phyloP scores from a whole-genome alignment of 2,113 vertebrate species.

The Callospermophilus lateralis region DNA sequence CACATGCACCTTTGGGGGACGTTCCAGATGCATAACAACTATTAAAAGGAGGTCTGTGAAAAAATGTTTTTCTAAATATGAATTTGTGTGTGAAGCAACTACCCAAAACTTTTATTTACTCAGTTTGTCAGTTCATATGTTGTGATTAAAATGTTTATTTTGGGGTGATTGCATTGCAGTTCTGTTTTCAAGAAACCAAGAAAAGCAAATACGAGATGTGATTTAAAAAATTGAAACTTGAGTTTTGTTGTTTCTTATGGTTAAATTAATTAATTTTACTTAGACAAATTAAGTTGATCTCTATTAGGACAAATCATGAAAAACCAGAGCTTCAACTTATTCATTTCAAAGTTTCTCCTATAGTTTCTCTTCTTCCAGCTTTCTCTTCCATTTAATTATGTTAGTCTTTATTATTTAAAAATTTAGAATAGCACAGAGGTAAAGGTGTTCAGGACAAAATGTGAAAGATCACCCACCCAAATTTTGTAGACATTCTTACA shows the following conservation, averaged over 20 bases:
- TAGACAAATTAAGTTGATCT: not conserved
- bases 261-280: not conserved
- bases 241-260: not conserved
- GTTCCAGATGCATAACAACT: not conserved
- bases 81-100: not conserved
- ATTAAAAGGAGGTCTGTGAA: not conserved
- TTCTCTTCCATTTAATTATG: conserved; percentile 40
- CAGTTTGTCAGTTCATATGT: not conserved
- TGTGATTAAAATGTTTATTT: not conserved
- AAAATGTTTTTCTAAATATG: conserved; percentile 11
- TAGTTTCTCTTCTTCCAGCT: not conserved
- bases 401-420: not conserved
- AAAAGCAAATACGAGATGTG: not conserved
- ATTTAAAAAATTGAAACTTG: conserved; percentile 21
- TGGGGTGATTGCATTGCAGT: not conserved
- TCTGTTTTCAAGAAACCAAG: conserved; percentile 50
- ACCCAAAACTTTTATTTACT: conserved; percentile 10
- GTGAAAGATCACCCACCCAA: not conserved
- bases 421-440: conserved; percentile 15
- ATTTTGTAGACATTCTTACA: not conserved
- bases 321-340: not conserved
- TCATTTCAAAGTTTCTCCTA: not conserved
- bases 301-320: not conserved
- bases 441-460: conserved; percentile 8
- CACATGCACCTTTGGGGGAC: too few species aligned